Evolutionary conservation across 30 jellyfish, hydroid and myxozoan species (phyloP).

Genomic region (Sanderia malayensis): DNA sequence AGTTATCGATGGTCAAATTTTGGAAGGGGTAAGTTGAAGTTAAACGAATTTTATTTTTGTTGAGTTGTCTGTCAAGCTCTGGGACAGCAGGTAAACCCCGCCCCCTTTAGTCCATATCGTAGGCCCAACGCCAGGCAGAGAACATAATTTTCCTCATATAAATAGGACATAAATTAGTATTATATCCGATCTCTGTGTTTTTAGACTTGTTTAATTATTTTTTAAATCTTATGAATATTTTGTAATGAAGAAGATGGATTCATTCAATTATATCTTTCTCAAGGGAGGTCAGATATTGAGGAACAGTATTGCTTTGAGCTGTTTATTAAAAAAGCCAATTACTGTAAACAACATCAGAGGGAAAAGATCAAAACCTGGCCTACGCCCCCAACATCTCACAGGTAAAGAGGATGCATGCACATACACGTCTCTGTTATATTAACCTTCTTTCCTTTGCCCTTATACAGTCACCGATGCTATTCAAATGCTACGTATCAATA

Average conservation of each 20-base stretch:
- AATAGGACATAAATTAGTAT: background rate
- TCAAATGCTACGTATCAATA: too few species aligned
- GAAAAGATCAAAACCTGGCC: slow-evolving; percentile 68
- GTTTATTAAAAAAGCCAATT: slow-evolving; percentile 25
- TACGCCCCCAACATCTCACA: slow-evolving; percentile 69
- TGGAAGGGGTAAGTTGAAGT: slow-evolving; percentile 48
- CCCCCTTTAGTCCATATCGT: too few species aligned
- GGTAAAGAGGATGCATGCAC: too few species aligned
- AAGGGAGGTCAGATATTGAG: slow-evolving; percentile 87
- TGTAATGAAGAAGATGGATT: background rate
- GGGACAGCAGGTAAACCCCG: too few species aligned
- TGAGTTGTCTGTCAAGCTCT: background rate
- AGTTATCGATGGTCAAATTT: slow-evolving; percentile 16
- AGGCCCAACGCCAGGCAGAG: too few species aligned
- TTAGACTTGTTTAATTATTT: too few species aligned
- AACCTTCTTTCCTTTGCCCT: too few species aligned
- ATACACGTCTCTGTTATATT: too few species aligned
- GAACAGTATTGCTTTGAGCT: slow-evolving; percentile 51
- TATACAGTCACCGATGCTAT: too few species aligned
- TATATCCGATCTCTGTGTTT: too few species aligned
- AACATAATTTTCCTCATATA: background rate
- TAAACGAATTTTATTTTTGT: too few species aligned
- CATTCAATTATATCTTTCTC: background rate
- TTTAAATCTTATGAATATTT: background rate
- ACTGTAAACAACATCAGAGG: slow-evolving; percentile 53